These are phyloP conservation scores for Mesembrinibis cayennensis DNA, from an alignment of 2,113 vertebrate species.

Conservation along the genomic window DNA sequence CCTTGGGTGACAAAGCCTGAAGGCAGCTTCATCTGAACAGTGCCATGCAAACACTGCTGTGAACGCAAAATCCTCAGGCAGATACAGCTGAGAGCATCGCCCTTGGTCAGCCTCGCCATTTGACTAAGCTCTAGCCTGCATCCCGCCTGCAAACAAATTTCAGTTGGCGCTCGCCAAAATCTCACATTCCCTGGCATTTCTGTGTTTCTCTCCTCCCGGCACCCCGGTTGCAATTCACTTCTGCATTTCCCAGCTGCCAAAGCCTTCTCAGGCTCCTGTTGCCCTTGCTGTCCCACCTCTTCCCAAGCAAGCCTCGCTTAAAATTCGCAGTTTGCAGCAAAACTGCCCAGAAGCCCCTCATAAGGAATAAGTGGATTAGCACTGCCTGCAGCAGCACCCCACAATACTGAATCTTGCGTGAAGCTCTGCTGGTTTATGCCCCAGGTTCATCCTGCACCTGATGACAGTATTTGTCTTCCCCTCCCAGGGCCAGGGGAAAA, in stretches of 20 bases:
- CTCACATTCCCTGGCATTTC: rapidly evolving
- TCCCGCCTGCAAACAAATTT: neutral
- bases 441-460: neutral
- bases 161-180: rapidly evolving
- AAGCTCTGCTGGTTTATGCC: no score
- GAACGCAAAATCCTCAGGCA: neutral
- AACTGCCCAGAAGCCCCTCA: neutral
- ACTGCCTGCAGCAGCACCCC: neutral
- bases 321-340: neutral
- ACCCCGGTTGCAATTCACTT: neutral
- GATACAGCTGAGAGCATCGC: neutral
- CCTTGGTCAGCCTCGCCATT: neutral
- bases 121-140: no score
- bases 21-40: neutral
- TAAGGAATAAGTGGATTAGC: rapidly evolving
- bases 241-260: neutral
- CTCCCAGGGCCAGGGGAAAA: neutral
- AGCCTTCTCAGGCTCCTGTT: rapidly evolving
- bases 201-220: neutral
- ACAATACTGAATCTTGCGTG: rapidly evolving
- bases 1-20: neutral
- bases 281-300: neutral
- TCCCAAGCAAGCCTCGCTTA: neutral
- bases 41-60: rapidly evolving
- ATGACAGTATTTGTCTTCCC: neutral